phyloP scores from a whole-genome alignment of 2,797 vertebrate genomes.

The Spinus olivaceus region DNA sequence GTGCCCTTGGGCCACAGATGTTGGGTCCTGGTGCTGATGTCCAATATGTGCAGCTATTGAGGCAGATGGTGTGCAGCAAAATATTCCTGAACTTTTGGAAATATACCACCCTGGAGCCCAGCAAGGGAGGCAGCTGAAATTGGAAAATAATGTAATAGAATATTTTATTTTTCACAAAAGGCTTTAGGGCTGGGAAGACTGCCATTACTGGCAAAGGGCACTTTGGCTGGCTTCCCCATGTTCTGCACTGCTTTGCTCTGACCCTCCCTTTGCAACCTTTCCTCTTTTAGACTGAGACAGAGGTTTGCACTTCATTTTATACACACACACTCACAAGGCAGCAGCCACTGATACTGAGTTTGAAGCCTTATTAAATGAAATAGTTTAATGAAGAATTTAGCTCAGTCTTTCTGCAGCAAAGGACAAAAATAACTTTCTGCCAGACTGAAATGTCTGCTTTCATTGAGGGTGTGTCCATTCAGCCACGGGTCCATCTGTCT shows the following conservation, averaged over 20 bases:
- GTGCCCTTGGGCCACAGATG: conserved; percentile 71
- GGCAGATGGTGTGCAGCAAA: conserved; percentile 86
- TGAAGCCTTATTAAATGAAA: not conserved
- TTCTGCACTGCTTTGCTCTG: conserved; percentile 6
- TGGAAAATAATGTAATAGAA: conserved; percentile 89
- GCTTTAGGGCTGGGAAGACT: conserved; percentile 64
- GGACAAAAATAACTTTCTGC: not conserved
- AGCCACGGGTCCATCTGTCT: not conserved
- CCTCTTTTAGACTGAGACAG: not conserved
- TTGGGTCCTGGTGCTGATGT: conserved; percentile 78
- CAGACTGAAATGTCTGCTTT: not conserved
- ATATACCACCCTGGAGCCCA: conserved; percentile 74
- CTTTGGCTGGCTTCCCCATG: conserved; percentile 47
- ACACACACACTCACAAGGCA: not conserved
- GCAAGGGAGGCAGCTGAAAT: conserved; percentile 73
- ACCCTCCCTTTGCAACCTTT: not conserved
- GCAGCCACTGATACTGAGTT: not conserved
- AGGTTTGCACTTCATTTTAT: not conserved
- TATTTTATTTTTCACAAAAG: conserved; percentile 84
- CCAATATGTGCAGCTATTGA: conserved; percentile 82
- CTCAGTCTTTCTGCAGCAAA: not conserved
- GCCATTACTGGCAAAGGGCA: conserved; percentile 57
- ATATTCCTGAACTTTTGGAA: conserved; percentile 77
- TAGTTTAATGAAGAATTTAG: not conserved
- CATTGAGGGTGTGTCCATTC: not conserved